Conservation (phyloP, 1,140 invertebrate genomes). For the Piezodorus guildinii region DNA sequence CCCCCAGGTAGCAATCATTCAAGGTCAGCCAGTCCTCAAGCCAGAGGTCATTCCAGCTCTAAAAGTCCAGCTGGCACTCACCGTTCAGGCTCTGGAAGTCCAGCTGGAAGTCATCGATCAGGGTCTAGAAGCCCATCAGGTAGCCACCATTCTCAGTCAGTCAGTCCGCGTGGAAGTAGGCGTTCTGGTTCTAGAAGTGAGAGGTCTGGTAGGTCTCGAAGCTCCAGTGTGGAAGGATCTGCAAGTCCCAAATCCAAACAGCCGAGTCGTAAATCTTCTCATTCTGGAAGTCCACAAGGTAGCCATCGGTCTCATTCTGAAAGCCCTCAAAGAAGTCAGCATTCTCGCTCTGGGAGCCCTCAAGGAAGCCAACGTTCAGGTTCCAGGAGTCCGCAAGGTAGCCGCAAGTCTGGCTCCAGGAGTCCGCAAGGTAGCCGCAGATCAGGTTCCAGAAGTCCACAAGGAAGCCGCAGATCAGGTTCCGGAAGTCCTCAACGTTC, state of each 20-base stretch:
- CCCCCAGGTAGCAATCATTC: constrained; percentile 35
- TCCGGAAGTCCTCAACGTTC: constrained; percentile 33
- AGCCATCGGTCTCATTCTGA: constrained; percentile 26
- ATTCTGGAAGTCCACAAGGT: constrained; percentile 29
- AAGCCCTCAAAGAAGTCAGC: constrained; percentile 27
- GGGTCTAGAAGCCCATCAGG: constrained; percentile 31
- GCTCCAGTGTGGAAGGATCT: constrained; percentile 29
- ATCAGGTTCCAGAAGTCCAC: constrained; percentile 25
- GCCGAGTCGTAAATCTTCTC: constrained; percentile 15
- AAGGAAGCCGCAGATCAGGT: constrained; percentile 29
- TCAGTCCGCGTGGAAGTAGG: neutral
- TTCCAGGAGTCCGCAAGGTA: constrained; percentile 27
- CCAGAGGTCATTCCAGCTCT: constrained; percentile 11
- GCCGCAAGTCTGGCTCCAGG: neutral
- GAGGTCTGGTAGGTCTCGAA: constrained; percentile 29
- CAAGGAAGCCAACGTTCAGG: constrained; percentile 31
- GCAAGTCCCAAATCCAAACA: neutral
- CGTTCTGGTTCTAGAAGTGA: constrained; percentile 21
- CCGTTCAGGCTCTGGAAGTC: constrained; percentile 31
- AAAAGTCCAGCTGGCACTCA: constrained; percentile 27
- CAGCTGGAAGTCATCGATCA: neutral
- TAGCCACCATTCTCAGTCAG: constrained; percentile 31
- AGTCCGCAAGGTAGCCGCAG: constrained; percentile 4
- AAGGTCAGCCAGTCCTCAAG: constrained; percentile 19
- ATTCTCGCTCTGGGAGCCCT: constrained; percentile 28